Conservation (phyloP, 2,888 invertebrate genomes). For the Xylophagus ater region DNA sequence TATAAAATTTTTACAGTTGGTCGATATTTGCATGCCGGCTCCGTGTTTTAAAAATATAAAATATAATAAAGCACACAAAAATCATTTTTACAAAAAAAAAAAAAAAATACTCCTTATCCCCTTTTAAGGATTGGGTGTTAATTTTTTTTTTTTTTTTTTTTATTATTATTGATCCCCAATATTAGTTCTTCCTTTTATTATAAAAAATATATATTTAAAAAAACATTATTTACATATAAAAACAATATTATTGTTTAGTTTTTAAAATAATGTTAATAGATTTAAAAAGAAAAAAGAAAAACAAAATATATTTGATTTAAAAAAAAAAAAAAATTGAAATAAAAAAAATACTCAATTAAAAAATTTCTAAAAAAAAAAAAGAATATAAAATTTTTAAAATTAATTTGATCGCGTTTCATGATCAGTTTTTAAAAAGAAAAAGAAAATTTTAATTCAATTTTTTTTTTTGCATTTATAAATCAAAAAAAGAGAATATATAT, state of each 20-base stretch:
- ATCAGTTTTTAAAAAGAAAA: too few relatives aligned
- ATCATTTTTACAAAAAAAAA: slow-evolving; percentile 23
- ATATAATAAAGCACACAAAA: slow-evolving; percentile 7
- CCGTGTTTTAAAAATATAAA: slow-evolving; percentile 35
- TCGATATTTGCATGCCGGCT: slow-evolving; percentile 43
- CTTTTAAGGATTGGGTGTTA: slow-evolving; percentile 20
- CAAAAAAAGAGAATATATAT: too few relatives aligned
- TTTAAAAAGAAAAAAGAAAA: too few relatives aligned
- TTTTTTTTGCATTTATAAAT: too few relatives aligned
- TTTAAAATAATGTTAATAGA: too few relatives aligned
- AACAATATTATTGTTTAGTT: too few relatives aligned
- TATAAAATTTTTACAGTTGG: slow-evolving; percentile 39
- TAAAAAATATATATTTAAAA: slow-evolving; percentile 4
- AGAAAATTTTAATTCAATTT: too few relatives aligned
- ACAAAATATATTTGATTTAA: slow-evolving; percentile 9
- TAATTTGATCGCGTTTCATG: too few relatives aligned
- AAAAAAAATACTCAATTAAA: slow-evolving; percentile 6
- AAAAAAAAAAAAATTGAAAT: slow-evolving; percentile 17
- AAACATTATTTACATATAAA: too few relatives aligned
- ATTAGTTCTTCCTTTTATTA: slow-evolving; percentile 6
- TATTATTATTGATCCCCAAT: slow-evolving; percentile 10
- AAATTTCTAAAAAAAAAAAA: slow-evolving; percentile 14
- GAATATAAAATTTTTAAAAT: too few relatives aligned
- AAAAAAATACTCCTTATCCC: slow-evolving; percentile 13
- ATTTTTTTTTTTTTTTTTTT: slow-evolving; percentile 21